phyloP scores from a whole-genome alignment of 2,888 invertebrate species.

The Shargacucullia verbasci region DNA sequence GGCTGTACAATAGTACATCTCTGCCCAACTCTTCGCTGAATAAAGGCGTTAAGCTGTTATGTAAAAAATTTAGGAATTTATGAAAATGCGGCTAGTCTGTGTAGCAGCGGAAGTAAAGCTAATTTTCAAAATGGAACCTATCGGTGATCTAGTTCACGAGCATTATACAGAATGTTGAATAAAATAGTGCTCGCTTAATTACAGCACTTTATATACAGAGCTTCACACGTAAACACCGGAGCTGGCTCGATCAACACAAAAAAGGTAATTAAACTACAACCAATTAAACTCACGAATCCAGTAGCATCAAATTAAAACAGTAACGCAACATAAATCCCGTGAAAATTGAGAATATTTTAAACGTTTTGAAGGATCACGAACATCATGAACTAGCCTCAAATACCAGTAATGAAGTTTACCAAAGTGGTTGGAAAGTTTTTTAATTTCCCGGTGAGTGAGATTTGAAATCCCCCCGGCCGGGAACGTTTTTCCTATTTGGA shows the following conservation, averaged over 20 bases:
- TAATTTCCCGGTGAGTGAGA: conserved; percentile 68
- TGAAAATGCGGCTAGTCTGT: too few relatives aligned
- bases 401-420: conserved; percentile 58
- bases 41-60: too few relatives aligned
- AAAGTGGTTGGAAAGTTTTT: conserved; percentile 66
- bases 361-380: conserved; percentile 45
- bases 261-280: conserved; percentile 36
- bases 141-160: background rate
- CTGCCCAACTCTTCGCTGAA: too few relatives aligned
- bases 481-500: conserved; percentile 57
- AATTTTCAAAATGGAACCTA: too few relatives aligned
- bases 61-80: too few relatives aligned
- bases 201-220: conserved; percentile 14
- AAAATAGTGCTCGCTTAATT: conserved; percentile 14
- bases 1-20: too few relatives aligned
- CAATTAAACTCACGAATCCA: conserved; percentile 47
- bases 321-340: conserved; percentile 14
- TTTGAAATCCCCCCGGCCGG: conserved; percentile 54
- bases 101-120: too few relatives aligned
- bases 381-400: conserved; percentile 52
- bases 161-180: background rate
- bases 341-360: conserved; percentile 28
- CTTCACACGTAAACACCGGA: conserved; percentile 8
- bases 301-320: conserved; percentile 35
- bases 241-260: conserved; percentile 21